phyloP scores from a whole-genome alignment of 2,888 invertebrate genomes.

The Galerucella calmariensis region DNA sequence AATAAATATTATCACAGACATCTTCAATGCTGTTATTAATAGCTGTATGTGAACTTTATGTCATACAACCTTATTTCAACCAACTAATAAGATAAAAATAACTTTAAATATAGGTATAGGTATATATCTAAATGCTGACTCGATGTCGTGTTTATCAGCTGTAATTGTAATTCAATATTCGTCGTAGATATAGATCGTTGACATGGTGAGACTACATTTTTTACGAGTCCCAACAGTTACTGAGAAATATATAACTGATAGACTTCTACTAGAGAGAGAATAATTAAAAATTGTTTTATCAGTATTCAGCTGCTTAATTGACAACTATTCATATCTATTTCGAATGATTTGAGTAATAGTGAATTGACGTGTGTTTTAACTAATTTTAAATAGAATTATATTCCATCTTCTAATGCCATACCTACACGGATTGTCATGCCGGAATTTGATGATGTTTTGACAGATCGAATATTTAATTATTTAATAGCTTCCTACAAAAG shows the following conservation, averaged over 20 bases:
- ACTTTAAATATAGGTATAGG: slow-evolving; percentile 8
- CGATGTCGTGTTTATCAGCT: slow-evolving; percentile 30
- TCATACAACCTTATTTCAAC: slow-evolving; percentile 3
- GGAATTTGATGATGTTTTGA: too few relatives aligned
- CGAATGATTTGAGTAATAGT: neutral
- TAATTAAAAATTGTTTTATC: slow-evolving; percentile 5
- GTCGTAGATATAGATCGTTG: slow-evolving; percentile 28
- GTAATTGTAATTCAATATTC: slow-evolving; percentile 22
- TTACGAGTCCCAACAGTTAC: slow-evolving; percentile 4
- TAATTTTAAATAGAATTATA: too few relatives aligned
- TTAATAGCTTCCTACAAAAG: too few relatives aligned
- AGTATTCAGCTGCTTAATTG: neutral
- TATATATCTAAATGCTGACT: slow-evolving; percentile 26
- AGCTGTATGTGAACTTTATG: neutral
- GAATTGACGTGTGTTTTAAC: neutral
- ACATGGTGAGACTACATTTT: slow-evolving; percentile 29
- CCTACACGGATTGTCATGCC: too few relatives aligned
- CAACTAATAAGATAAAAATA: slow-evolving; percentile 11
- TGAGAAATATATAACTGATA: slow-evolving; percentile 15
- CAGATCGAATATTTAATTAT: too few relatives aligned
- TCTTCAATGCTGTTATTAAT: neutral
- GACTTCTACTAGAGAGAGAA: slow-evolving; percentile 15
- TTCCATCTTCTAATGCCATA: too few relatives aligned
- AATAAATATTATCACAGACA: neutral
- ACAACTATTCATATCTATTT: neutral